Evolutionary conservation across 2,888 invertebrate genomes (phyloP), one percentile per base, ranked within the genome.

Genomic region (Agrypnus murinus): DNA sequence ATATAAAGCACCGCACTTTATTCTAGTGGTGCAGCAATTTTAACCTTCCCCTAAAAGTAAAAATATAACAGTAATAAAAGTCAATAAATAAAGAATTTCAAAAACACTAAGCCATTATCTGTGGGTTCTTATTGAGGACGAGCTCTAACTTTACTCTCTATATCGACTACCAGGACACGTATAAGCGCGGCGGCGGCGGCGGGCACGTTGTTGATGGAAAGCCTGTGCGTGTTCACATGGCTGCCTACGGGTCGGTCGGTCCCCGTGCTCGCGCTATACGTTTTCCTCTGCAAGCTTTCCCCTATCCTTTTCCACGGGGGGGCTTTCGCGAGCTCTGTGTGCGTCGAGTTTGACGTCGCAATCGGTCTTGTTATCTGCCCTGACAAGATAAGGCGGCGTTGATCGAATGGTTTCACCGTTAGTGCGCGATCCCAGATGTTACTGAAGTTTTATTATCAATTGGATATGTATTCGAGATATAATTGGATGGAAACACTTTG

Each of bases 161-260:
- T 65, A 65, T 77, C 70, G 73, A 73, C 73, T 74, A 74, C 73
- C 78, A 75, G 76, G 59, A 74, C 77, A 78, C 78, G 78, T 78
- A 65, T 62, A 65, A 77, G 74, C 73, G 71, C 69, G 69, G 72
- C 72, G 74, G 73, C n/a, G n/a, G n/a, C n/a, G 74, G 72, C 72
- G 74, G 73, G 74, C 75, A 68, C 72, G 75, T 76, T 75, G 78
- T 75, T 78, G 78, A 77, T 78, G 75, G 77, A 78, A 77, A 74
- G 77, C 75, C 68, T 72, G 75, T 77, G 78, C 77, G 77, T 78
- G 78, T 76, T 77, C 75, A 65, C 70, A 60, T 67, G 53, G 50
- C 65, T 70, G 63, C 73, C 53, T 73, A 72, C 63, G 66, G n/a
- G n/a, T n/a, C n/a, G n/a, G n/a, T n/a, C n/a, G n/a, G 69, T 71